These are phyloP conservation scores for Eupithecia insigniata DNA, from an alignment of 2,888 invertebrate species.

Conservation along the genomic window DNA sequence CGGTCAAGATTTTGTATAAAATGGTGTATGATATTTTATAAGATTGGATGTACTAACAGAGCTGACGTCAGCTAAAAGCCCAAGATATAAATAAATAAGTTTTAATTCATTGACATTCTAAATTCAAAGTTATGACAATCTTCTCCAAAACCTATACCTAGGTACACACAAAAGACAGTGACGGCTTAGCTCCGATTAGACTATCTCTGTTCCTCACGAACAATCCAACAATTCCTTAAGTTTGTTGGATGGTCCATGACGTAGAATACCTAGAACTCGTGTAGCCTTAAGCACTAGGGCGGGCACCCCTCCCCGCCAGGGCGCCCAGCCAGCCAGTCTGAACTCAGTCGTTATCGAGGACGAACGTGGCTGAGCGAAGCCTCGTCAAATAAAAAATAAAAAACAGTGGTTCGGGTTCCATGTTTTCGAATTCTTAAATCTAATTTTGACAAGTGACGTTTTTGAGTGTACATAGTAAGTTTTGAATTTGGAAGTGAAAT, in stretches of 20 bases:
- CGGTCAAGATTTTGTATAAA: too few relatives aligned
- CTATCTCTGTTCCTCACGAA: neutral
- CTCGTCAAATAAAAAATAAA: conserved; percentile 35
- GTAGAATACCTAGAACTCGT: conserved; percentile 38
- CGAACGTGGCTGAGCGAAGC: conserved; percentile 48
- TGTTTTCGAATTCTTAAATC: conserved; percentile 35
- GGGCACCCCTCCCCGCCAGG: conserved; percentile 53
- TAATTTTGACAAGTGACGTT: conserved; percentile 43
- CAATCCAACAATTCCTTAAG: neutral
- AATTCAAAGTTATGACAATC: neutral
- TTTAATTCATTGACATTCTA: too few relatives aligned
- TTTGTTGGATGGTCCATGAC: neutral
- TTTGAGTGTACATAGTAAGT: conserved; percentile 26
- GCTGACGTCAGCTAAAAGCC: too few relatives aligned
- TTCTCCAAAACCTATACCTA: neutral
- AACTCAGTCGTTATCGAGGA: conserved; percentile 49
- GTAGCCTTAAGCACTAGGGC: conserved; percentile 55
- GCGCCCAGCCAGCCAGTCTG: conserved; percentile 55
- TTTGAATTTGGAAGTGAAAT: conserved; percentile 33
- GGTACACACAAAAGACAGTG: neutral
- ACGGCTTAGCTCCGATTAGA: neutral
- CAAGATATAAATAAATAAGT: too few relatives aligned
- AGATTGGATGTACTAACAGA: too few relatives aligned
- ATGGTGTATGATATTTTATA: too few relatives aligned
- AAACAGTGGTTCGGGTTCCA: conserved; percentile 39